phyloP scores from a whole-genome alignment of 2,888 invertebrate species.

The Iselma pallidipennis region DNA sequence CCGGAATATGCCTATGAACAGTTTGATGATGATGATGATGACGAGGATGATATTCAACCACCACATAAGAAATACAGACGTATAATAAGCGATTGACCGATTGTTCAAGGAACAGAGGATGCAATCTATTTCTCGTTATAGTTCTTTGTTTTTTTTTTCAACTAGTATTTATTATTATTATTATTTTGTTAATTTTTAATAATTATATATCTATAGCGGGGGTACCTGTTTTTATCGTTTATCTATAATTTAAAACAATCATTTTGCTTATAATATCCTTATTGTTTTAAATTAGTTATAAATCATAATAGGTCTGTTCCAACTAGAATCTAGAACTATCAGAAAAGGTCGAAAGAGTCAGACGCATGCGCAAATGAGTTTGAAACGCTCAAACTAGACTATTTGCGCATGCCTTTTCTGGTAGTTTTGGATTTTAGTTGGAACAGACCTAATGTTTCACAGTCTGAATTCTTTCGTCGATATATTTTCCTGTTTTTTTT shows the following conservation, averaged over 20 bases:
- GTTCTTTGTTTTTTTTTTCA: background rate
- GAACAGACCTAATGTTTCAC: too few species aligned
- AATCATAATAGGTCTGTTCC: too few species aligned
- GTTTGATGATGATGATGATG: slow-evolving; percentile 57
- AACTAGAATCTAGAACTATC: slow-evolving; percentile 15
- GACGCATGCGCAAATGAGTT: too few species aligned
- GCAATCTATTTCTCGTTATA: slow-evolving; percentile 44
- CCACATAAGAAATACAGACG: slow-evolving; percentile 60
- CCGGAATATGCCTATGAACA: slow-evolving; percentile 71
- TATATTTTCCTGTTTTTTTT: background rate
- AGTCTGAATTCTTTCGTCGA: background rate
- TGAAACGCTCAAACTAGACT: too few species aligned
- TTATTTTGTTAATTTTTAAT: background rate
- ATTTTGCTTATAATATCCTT: background rate
- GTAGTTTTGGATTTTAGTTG: too few species aligned
- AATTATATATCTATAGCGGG: background rate
- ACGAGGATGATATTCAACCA: slow-evolving; percentile 58
- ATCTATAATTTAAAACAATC: background rate
- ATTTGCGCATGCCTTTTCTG: too few species aligned
- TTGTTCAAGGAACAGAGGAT: slow-evolving; percentile 49
- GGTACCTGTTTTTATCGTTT: background rate
- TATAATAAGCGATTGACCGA: slow-evolving; percentile 57
- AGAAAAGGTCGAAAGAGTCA: too few species aligned
- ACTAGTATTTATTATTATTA: background rate
- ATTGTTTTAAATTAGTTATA: too few species aligned